These are phyloP conservation scores for Thunnus maccoyii DNA, from an alignment of 2,113 vertebrate genomes.

Conservation along the genomic window DNA sequence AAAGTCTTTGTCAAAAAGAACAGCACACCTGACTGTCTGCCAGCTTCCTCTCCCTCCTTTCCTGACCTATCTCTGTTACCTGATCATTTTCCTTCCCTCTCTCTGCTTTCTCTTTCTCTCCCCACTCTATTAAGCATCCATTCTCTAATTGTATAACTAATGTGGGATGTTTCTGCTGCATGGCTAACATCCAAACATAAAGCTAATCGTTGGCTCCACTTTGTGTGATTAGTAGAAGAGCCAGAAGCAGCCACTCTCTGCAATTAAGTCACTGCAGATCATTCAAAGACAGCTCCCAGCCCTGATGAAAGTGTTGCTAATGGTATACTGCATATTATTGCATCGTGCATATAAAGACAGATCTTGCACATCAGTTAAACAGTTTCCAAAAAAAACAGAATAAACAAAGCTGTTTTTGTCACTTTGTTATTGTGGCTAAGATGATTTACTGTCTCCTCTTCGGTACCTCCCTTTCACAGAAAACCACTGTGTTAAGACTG, in stretches of 20 bases:
- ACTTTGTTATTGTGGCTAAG: background rate
- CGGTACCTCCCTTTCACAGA: background rate
- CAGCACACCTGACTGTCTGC: slow-evolving; percentile 18
- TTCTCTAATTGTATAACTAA: slow-evolving; percentile 30
- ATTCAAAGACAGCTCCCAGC: slow-evolving; percentile 19
- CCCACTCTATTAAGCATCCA: background rate
- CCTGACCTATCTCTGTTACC: background rate
- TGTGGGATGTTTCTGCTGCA: slow-evolving; percentile 54
- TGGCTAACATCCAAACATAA: slow-evolving; percentile 54
- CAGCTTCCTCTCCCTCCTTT: slow-evolving; percentile 1
- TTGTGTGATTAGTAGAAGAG: slow-evolving; percentile 68
- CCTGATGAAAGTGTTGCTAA: slow-evolving; percentile 22
- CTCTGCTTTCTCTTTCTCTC: background rate
- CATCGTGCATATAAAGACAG: slow-evolving; percentile 16
- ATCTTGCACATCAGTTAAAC: slow-evolving; percentile 21
- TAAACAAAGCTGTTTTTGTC: background rate
- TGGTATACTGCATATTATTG: too few relatives aligned
- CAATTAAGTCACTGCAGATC: slow-evolving; percentile 63
- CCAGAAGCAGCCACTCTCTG: slow-evolving; percentile 59
- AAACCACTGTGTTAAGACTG: background rate
- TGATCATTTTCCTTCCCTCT: slow-evolving; percentile 5
- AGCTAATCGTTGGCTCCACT: slow-evolving; percentile 71
- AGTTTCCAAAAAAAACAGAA: background rate
- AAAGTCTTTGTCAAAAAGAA: slow-evolving; percentile 3
- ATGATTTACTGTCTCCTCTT: background rate